These are phyloP conservation scores for Aythya baeri DNA, from an alignment of 2,113 vertebrate genomes.

Conservation along the genomic window DNA sequence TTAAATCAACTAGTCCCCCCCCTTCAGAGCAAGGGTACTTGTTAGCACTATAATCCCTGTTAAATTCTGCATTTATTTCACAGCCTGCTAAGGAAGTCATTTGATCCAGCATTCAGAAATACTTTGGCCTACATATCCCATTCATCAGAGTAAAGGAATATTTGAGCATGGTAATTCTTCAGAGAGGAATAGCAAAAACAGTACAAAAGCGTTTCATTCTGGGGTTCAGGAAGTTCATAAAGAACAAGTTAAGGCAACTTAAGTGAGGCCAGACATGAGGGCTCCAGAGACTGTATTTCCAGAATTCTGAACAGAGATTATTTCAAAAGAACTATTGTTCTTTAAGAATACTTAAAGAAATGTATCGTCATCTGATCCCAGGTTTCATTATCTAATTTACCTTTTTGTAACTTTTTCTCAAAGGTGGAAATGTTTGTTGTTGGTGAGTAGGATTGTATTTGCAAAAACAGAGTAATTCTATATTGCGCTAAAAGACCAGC, in stretches of 20 bases:
- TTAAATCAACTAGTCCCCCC: not conserved
- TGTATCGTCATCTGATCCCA: rapidly evolving
- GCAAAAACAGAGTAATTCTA: not conserved
- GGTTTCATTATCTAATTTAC: not conserved
- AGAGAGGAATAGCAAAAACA: not conserved
- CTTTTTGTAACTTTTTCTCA: not conserved
- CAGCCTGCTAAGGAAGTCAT: not conserved
- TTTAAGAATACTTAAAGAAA: not conserved
- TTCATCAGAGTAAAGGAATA: not conserved
- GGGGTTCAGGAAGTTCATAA: not conserved
- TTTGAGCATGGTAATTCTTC: not conserved
- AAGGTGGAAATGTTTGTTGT: not conserved
- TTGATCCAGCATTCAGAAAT: not conserved
- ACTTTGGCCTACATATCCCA: not conserved
- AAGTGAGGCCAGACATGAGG: not conserved
- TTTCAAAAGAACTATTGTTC: not conserved
- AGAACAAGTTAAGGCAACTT: not conserved
- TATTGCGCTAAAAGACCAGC: not conserved
- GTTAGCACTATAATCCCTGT: not conserved
- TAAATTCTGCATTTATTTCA: not conserved
- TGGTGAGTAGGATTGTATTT: not conserved
- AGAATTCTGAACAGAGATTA: not conserved
- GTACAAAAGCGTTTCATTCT: not conserved
- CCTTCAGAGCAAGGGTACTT: not conserved
- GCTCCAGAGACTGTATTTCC: not conserved